Base-by-base conservation (phyloP, 30 jellyfish, hydroid and myxozoan genomes). In the Rhopilema esculentum region DNA sequence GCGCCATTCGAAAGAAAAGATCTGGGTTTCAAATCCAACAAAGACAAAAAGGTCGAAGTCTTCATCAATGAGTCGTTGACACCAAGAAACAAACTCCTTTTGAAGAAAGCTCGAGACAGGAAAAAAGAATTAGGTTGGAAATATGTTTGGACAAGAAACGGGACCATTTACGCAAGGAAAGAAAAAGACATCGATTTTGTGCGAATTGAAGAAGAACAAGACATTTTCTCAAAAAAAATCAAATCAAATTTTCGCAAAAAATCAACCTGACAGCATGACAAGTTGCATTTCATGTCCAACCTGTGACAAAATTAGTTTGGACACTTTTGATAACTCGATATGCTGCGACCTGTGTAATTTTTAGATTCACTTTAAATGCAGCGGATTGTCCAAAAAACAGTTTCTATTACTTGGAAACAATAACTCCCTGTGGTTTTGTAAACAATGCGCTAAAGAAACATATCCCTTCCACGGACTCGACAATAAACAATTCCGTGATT, bases 101-200 rank as follows among this genome's bases (percentile, higher is more conserved):
- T 51, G 19, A 51, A 51, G 19, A 15, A 51, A 51, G 66, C 66
- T 57, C 69, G 69, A 0, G 69, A 57, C 22, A 22, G 69, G 4
- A 57, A 57, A 4, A 57, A 57, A 22, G 69, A 57, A 57, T n/a
- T n/a, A n/a, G n/a, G n/a, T n/a, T n/a, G n/a, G n/a, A n/a, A n/a
- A n/a, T n/a, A n/a, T n/a, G n/a, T 65, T 0, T 65, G 75, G 75
- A 12, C 75, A 0, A 65, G 75, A 65, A 65, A 65, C 31, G 75
- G 75, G 27, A 65, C 0, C 18, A 65, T 65, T 19, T 65, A 65
- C 30, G 75, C 75, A 12, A 23, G 75, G 1, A 65, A 65, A 65
- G 75, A 65, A 16, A 21, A 65, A 65, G 27, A 21, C 27, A 12
- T 21, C 28, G 75, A 65, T 16, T 65, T 65, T 21, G 27, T 65